Base-by-base conservation (phyloP, 1,140 invertebrate species). In the Lasaia peninsularis region DNA sequence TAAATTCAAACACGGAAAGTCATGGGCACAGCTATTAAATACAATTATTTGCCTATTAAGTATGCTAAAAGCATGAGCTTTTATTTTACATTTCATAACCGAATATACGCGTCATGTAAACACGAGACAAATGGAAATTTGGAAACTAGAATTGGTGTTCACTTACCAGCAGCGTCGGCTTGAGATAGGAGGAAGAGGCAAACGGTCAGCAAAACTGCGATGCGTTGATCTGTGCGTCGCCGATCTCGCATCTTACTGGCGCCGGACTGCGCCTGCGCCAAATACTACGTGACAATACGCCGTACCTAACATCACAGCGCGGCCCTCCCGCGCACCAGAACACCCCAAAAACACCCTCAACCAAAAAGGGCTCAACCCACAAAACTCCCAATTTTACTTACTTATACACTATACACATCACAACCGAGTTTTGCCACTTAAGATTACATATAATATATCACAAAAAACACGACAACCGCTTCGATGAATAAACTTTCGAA, bases 401-500 rank as follows among this genome's bases (percentile, higher is more conserved):
- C 65, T 80, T 81, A 80, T 65, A 74, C 71, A 83, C 74, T 86
- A 88, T 75, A 86, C 85, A 88, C 85, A 88, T 88, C 85, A 88
- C 85, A 86, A 88, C 85, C 84, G 70, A 86, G 85, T 86, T 88
- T 86, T 82, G 77, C 80, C 82, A 88, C 84, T 83, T 83, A 79
- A 61, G 51, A 70, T 63, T 75, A 78, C 71, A 63, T 65, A 67
- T 75, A 75, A 71, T 58, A 67, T 84, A 86, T 86, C 83, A 88
- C 85, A 88, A 86, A 85, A 76, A 88, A 88, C 85, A 86, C 85
- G 85, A 88, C 83, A 88, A 88, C 85, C 85, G 80, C 77, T 86
- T 88, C 85, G 81, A 85, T 88, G 78, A 78, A 84, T 72, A 84
- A 82, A 78, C 67, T 73, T 78, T 80, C 71, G 62, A 79, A 84